These are phyloP conservation scores for Pao palembangensis DNA, from an alignment of 2,113 vertebrate species.

Conservation along the genomic window DNA sequence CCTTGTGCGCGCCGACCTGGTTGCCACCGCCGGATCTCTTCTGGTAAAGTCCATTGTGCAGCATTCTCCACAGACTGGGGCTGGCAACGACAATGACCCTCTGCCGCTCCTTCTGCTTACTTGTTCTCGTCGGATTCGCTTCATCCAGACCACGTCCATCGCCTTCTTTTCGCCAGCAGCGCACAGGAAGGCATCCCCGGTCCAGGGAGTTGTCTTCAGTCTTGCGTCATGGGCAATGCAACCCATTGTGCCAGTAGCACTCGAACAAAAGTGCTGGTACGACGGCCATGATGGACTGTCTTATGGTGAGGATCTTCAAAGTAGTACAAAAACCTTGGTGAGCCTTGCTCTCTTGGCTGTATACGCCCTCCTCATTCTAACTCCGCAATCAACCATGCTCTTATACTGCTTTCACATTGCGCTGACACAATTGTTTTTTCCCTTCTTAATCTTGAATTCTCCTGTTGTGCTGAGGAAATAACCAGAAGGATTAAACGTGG, in stretches of 20 bases:
- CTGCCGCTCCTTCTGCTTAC: constrained; percentile 28
- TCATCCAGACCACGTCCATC: constrained; percentile 32
- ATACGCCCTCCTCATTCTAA: constrained; percentile 36
- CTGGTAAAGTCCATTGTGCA: constrained; percentile 54
- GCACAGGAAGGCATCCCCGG: constrained; percentile 56
- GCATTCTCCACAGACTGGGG: constrained; percentile 54
- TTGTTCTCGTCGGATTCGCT: neutral
- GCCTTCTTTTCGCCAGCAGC: constrained; percentile 48
- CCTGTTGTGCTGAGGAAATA: constrained; percentile 41
- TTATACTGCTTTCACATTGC: constrained; percentile 62
- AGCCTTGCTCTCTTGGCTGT: constrained; percentile 10
- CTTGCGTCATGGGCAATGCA: constrained; percentile 48
- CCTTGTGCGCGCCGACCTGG: constrained; percentile 48
- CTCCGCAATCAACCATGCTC: neutral
- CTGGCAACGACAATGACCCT: constrained; percentile 65
- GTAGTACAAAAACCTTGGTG: constrained; percentile 4
- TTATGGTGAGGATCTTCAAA: constrained; percentile 60
- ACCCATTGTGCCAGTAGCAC: constrained; percentile 11
- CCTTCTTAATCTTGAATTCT: constrained; percentile 2
- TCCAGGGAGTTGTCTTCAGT: constrained; percentile 55
- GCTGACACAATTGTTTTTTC: constrained; percentile 23
- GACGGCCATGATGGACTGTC: constrained; percentile 45
- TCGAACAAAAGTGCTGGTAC: constrained; percentile 60
- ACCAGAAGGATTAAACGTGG: constrained; percentile 19
- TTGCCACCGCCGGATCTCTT: constrained; percentile 42